Base-by-base conservation (phyloP, 2,113 vertebrate genomes). In the Oncorhynchus masou region DNA sequence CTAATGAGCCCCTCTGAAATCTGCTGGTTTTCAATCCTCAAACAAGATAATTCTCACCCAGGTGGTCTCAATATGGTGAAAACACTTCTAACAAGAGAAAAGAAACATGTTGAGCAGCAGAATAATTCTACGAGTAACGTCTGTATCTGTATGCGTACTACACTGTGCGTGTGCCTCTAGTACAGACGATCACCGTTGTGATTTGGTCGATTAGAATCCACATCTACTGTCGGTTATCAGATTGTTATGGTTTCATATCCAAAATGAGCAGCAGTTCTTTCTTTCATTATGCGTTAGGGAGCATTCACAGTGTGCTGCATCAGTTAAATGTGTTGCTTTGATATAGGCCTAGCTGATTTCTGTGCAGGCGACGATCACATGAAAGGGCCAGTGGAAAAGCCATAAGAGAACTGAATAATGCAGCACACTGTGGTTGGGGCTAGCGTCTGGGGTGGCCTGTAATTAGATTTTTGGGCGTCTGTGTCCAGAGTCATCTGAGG, bases 391-490 rank as follows among this genome's bases (percentile, higher is more conserved):
- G 57, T 69, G 79, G 78, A 76, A 82, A 84, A 19, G 8, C 27
- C 54, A 62, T n/a, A 62, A 67, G 16, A 22, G 16, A 87, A 87
- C 51, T 88, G 85, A 89, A 92, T 88, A 82, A 90, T 90, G 6
- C 76, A 82, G 82, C 86, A 81, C 88, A 81, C 76, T 60, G 39
- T 45, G 16, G 51, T 54, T 54, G 51, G 51, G 16, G 51, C 5
- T 54, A 19, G 84, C 78, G 84, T 81, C 83, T 80, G 78, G 75
- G 84, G 76, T 84, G 77, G 84, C 80, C 74, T 78, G 70, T 90
- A 88, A 90, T 91, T 85, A 86, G 87, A 91, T 91, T 89, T 91
- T 85, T 81, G 79, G 74, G 78, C 79, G 83, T 84, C 75, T 87
- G 86, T 80, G 87, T 62, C 85, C 74, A 85, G 83, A 87, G 54